Evolutionary conservation across 2,113 vertebrate genomes (phyloP).

Genomic region (Mustela lutreola): DNA sequence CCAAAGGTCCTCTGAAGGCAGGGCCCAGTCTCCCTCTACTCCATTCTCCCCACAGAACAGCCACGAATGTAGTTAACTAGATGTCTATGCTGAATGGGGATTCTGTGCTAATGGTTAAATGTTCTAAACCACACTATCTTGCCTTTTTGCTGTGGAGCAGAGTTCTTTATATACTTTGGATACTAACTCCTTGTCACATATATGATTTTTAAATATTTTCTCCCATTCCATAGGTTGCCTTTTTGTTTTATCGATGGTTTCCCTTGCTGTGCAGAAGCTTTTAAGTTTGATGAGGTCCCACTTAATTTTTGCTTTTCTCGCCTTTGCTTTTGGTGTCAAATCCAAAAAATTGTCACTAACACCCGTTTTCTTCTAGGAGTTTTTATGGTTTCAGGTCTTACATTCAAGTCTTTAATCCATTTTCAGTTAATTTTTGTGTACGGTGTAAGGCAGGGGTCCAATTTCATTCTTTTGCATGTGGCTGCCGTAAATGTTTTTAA

Average conservation of each 20-base stretch:
- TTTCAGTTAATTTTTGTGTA: neutral
- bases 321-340: neutral
- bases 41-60: neutral
- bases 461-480: neutral
- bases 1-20: neutral
- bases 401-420: neutral
- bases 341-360: neutral
- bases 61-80: neutral
- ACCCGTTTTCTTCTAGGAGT: neutral
- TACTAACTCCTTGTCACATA: neutral
- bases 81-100: neutral
- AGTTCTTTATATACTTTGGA: neutral
- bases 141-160: neutral
- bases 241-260: neutral
- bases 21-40: neutral
- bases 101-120: fast-evolving
- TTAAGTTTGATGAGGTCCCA: no score
- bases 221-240: neutral
- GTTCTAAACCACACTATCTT: neutral
- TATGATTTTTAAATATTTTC: neutral
- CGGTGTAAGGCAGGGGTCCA: neutral
- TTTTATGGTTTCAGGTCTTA: neutral
- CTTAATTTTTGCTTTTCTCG: neutral
- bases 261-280: neutral
- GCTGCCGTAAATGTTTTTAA: neutral